Base-by-base conservation (phyloP, 2,113 vertebrate genomes). In the Alethe diademata region DNA sequence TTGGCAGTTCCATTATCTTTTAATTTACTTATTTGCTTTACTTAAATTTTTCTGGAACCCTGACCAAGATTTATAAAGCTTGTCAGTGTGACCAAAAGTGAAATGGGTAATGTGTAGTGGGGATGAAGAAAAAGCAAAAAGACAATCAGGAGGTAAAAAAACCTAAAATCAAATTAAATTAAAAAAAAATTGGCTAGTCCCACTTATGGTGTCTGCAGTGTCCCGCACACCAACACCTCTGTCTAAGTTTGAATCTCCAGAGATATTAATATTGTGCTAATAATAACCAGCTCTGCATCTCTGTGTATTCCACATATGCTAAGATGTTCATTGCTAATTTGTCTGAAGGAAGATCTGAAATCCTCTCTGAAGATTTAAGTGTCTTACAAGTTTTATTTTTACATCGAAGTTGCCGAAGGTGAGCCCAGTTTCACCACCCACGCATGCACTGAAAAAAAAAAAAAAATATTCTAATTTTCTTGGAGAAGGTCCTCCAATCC, bases 331-430 rank as follows among this genome's bases (percentile, higher is more conserved):
- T 4, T 95, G 88, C 88, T 96, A 86, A 96, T 96, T 93, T 86
- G 82, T 93, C 81, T 93, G 45, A 91, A 64, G 71, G 71, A 90
- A 94, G 67, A 54, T 86, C 93, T 90, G 72, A 90, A 91, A 96
- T 78, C 88, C 94, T 94, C 78, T 92, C 93, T 90, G 88, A 95
- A 93, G 93, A 92, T 91, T 93, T 70, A 64, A 95, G 58, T 62
- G 78, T 96, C 96, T 97, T 86, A 94, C 90, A 96, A 88, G 95
- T 94, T 96, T 96, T 97, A 97, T 97, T 97, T 97, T 97, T 97
- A 90, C 74, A 62, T 23, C 0, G 1, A 82, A 96, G 92, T 92
- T 89, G 94, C 95, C 9, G 13, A 97, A 97, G 97, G 97, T 97
- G 96, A 97, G 96, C 95, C 96, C 62, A 64, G 92, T 90, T 95